A percentile compares a stretch with the other conserved stretches of the same genome.
Conservation (phyloP, 2,888 invertebrate genomes). For the Drosophila lacicola region DNA sequence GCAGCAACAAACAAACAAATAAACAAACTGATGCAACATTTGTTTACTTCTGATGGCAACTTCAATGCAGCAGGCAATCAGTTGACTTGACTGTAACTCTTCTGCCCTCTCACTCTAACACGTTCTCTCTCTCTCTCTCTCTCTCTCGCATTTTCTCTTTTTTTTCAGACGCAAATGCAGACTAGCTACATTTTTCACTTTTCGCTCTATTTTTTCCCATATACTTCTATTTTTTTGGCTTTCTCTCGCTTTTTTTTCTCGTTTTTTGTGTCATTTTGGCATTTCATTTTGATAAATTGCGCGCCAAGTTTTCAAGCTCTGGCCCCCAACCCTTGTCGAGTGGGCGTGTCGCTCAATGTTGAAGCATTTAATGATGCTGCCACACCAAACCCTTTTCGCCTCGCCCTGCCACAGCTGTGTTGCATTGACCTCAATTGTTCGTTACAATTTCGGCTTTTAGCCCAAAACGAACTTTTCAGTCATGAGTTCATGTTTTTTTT, state of each 20-base stretch:
- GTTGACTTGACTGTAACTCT: conserved; percentile 49
- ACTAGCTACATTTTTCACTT: conserved; percentile 71
- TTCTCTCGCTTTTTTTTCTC: conserved; percentile 16
- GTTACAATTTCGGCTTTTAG: conserved; percentile 25
- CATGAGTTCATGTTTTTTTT: conserved; percentile 43
- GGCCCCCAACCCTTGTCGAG: conserved; percentile 15
- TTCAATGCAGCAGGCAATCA: conserved; percentile 64
- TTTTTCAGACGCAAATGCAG: conserved; percentile 49
- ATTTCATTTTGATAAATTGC: conserved; percentile 77
- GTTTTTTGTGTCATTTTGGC: conserved; percentile 44
- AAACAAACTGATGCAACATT: conserved; percentile 54
- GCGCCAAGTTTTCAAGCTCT: conserved; percentile 33
- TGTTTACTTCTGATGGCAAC: conserved; percentile 67
- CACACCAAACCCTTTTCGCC: neutral
- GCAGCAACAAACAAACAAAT: conserved; percentile 6
- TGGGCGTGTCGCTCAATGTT: conserved; percentile 56
- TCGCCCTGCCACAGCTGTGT: neutral
- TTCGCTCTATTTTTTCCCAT: conserved; percentile 35
- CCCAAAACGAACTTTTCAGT: conserved; percentile 13
- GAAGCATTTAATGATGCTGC: conserved; percentile 45
- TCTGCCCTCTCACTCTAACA: neutral
- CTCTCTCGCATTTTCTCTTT: neutral
- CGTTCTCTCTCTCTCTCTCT: neutral
- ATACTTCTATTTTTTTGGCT: conserved; percentile 14
- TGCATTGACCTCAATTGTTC: conserved; percentile 37